A percentile compares a stretch with the other conserved stretches of the same genome.
phyloP scores from a whole-genome alignment of 2,797 vertebrate species.

The Sarcoramphus papa region DNA sequence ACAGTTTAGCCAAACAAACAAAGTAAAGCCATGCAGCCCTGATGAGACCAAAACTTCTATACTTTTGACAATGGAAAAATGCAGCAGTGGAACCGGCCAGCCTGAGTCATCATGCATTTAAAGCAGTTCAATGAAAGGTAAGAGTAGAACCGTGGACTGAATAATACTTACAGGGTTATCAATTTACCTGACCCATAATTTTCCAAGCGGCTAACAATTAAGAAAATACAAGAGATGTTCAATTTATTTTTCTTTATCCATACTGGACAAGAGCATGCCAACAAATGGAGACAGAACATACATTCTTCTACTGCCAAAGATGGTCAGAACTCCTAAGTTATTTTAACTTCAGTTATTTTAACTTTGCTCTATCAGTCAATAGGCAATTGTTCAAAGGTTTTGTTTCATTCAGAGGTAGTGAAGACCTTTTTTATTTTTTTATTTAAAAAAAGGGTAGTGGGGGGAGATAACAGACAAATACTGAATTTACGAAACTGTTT shows the following conservation, averaged over 20 bases:
- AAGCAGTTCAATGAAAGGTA: constrained; percentile 62
- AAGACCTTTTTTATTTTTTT: neutral
- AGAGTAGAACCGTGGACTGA: constrained; percentile 55
- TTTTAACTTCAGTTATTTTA: neutral
- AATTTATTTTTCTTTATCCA: constrained; percentile 60
- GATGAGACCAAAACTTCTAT: constrained; percentile 12
- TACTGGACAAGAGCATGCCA: constrained; percentile 30
- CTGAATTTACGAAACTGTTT: neutral
- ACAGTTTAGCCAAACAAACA: constrained; percentile 52
- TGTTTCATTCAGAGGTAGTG: neutral
- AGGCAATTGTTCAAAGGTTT: neutral
- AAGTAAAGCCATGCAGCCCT: constrained; percentile 71
- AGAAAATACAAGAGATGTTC: constrained; percentile 79
- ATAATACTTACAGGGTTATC: constrained; percentile 76
- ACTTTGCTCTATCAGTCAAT: neutral
- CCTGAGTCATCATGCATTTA: constrained; percentile 70
- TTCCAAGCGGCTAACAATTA: constrained; percentile 81
- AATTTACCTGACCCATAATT: constrained; percentile 78
- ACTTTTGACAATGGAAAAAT: constrained; percentile 56
- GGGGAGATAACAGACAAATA: neutral
- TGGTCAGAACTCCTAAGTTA: neutral
- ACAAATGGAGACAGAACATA: constrained; percentile 43
- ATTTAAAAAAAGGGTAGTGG: neutral
- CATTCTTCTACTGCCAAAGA: neutral
- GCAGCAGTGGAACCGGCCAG: constrained; percentile 40